Conservation (phyloP, 2,888 invertebrate genomes). For the Charanyca ferruginea region DNA sequence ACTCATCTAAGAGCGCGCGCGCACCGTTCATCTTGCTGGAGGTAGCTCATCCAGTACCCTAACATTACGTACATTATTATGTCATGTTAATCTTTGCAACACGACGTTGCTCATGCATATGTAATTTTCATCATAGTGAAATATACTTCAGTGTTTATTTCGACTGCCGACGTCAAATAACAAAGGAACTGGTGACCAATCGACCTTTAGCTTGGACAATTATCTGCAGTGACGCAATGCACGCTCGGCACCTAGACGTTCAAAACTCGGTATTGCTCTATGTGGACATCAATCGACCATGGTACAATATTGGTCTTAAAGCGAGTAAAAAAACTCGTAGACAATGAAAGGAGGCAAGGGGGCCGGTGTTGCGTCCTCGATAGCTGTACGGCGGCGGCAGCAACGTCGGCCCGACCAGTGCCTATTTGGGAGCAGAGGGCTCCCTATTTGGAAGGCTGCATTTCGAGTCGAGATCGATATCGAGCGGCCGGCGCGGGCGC, state of each 20-base stretch:
- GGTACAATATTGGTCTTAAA: conserved; percentile 76
- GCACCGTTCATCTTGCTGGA: conserved; percentile 51
- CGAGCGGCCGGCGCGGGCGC: conserved; percentile 66
- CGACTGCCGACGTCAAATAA: conserved; percentile 59
- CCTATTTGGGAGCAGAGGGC: conserved; percentile 86
- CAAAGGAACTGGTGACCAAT: conserved; percentile 66
- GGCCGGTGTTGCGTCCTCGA: conserved; percentile 81
- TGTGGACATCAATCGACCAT: conserved; percentile 41
- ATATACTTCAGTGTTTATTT: conserved; percentile 58
- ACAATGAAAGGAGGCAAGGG: conserved; percentile 85
- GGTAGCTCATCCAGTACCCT: conserved; percentile 68
- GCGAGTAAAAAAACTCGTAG: conserved; percentile 79
- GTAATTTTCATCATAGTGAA: conserved; percentile 43
- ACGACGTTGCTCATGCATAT: conserved; percentile 29
- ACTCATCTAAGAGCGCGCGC: conserved; percentile 35
- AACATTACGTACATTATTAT: conserved; percentile 64
- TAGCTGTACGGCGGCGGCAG: conserved; percentile 69
- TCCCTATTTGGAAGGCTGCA: conserved; percentile 90
- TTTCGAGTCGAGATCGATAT: conserved; percentile 87
- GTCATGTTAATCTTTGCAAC: conserved; percentile 56
- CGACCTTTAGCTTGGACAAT: conserved; percentile 67
- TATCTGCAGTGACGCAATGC: conserved; percentile 64
- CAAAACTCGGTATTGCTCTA: conserved; percentile 35
- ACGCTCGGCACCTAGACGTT: conserved; percentile 46
- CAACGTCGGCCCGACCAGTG: conserved; percentile 76